Evolutionary conservation across 2,888 invertebrate genomes (phyloP).

Genomic region (Heteromurus nitidus): DNA sequence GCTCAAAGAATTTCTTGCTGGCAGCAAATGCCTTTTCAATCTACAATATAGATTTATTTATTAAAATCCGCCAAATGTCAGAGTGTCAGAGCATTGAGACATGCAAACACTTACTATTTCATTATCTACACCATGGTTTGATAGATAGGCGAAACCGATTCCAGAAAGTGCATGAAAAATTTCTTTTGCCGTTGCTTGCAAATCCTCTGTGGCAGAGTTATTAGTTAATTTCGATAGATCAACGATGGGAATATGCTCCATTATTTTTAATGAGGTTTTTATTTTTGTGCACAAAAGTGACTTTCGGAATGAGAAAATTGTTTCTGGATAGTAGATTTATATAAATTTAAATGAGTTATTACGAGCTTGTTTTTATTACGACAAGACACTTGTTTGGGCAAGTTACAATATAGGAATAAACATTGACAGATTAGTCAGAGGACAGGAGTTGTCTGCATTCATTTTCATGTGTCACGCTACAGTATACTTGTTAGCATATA

Average conservation of each 20-base stretch:
- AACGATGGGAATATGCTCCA: constrained; percentile 71
- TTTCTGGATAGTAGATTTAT: too few relatives aligned
- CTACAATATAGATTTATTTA: constrained; percentile 42
- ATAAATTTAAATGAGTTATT: not conserved
- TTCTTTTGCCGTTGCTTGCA: constrained; percentile 53
- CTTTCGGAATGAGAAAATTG: too few relatives aligned
- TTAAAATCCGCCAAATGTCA: constrained; percentile 5
- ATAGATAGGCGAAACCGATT: constrained; percentile 73
- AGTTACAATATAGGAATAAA: too few relatives aligned
- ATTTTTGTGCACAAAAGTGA: too few relatives aligned
- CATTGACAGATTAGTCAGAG: too few relatives aligned
- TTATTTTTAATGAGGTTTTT: constrained; percentile 7
- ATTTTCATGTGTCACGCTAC: not conserved
- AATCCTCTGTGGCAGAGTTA: constrained; percentile 36
- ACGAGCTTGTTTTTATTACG: not conserved
- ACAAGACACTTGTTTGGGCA: too few relatives aligned
- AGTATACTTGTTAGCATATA: too few relatives aligned
- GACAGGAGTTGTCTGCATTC: too few relatives aligned
- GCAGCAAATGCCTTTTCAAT: constrained; percentile 67
- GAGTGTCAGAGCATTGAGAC: not conserved
- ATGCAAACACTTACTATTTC: constrained; percentile 59
- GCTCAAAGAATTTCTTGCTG: constrained; percentile 69
- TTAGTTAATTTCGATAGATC: constrained; percentile 62
- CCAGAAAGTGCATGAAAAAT: constrained; percentile 69
- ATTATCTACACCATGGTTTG: constrained; percentile 70